These are phyloP conservation scores for Scolopax bukidnonensis DNA, from an alignment of 2,797 vertebrate species.

Conservation along the genomic window DNA sequence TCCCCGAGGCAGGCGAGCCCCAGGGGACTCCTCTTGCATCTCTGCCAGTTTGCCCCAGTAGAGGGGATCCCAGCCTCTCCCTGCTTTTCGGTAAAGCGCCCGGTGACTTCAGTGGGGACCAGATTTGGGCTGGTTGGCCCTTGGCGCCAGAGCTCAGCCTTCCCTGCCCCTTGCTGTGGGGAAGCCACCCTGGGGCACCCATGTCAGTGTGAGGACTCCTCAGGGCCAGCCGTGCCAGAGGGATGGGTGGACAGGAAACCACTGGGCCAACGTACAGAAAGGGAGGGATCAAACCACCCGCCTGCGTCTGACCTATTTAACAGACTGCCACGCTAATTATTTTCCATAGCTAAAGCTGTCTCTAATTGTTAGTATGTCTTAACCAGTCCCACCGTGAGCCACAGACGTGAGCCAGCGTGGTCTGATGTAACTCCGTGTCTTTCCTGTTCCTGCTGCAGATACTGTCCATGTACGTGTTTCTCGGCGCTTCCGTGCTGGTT, in stretches of 20 bases:
- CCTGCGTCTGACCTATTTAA: not conserved
- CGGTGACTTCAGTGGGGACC: not conserved
- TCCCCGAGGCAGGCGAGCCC: accelerated
- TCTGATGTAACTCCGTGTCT: slow-evolving; percentile 42
- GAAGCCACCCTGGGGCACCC: not conserved
- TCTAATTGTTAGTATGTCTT: slow-evolving; percentile 53
- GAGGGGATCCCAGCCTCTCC: not conserved
- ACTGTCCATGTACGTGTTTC: slow-evolving; percentile 48
- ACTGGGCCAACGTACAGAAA: not conserved
- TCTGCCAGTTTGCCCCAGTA: not conserved
- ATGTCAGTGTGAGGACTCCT: accelerated
- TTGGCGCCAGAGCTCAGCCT: not conserved
- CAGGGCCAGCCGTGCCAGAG: not conserved
- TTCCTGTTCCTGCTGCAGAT: slow-evolving; percentile 35
- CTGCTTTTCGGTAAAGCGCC: not conserved
- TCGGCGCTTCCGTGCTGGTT: slow-evolving; percentile 60
- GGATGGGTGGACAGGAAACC: not conserved
- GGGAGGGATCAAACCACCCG: not conserved
- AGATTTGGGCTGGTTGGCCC: not conserved
- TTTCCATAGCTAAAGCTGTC: slow-evolving; percentile 52
- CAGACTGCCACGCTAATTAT: not conserved
- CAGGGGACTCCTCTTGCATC: not conserved
- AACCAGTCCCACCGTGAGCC: slow-evolving; percentile 16
- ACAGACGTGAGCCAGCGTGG: not conserved
- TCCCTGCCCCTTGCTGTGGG: not conserved